Base-by-base conservation (phyloP, 2,888 invertebrate species). In the Zaprionus obscuricornis region DNA sequence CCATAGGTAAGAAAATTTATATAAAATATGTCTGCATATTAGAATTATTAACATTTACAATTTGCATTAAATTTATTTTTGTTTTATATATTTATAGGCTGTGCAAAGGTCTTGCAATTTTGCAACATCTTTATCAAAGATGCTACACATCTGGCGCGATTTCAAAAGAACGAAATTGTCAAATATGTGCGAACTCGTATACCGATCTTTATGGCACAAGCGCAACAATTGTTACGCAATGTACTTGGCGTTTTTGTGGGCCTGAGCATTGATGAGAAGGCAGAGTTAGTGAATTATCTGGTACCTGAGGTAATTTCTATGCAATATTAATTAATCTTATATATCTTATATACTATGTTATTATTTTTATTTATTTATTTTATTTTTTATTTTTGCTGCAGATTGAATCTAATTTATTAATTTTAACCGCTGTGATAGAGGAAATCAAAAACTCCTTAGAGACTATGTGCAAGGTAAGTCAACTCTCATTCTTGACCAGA, bases 111-210 rank as follows among this genome's bases (percentile, higher is more conserved):
- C 26, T 88, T 94, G 43, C 91, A 93, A 54, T 90, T 94, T 26
- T 94, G 93, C 89, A 93, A 94, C 85, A 89, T 94, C 60, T 94
- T 93, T 85, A 92, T 93, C 13, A 92, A 92, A 85, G 91, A 93
- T 71, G 93, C 93, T 83, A 90, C 91, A 27, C 93, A 93, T 74
- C 88, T 94, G 59, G 91, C 93, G 4, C 90, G 92, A 55, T 92
- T 92, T 66, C 94, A 94, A 81, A 91, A 93, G 64, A 92, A 94
- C 81, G 93, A 94, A 88, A 93, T 94, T 16, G 92, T 94, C 56
- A 91, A 92, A 79, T 94, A 93, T 87, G 92, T 93, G 26, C 93
- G 93, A 83, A 92, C 93, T 17, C 91, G 93, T 59, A 90, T 94
- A 57, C 93, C 94, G n/a, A 91, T 93, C 43, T 93, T 94, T 75